phyloP scores from a whole-genome alignment of 2,113 vertebrate genomes.

The Spizaetus ornatus region DNA sequence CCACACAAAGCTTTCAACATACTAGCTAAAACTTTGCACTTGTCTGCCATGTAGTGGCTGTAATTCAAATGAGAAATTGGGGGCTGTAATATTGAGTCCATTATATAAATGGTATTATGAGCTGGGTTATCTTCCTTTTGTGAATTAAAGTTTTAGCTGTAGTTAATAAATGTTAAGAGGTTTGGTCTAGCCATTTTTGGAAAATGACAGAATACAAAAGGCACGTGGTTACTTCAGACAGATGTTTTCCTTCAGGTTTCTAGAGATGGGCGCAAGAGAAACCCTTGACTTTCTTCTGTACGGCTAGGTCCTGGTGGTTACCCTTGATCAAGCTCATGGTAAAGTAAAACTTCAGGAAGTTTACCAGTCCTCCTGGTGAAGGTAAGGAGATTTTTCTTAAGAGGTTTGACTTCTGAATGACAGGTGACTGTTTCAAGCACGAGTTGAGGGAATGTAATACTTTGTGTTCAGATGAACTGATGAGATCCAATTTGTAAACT shows the following conservation, averaged over 20 bases:
- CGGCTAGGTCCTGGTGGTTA: not conserved
- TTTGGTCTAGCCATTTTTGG: not conserved
- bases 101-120: not conserved
- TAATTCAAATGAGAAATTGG: not conserved
- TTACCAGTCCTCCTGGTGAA: not conserved
- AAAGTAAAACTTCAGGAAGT: not conserved
- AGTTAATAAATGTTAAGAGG: not conserved
- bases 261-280: not conserved
- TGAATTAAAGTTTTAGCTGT: not conserved
- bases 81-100: not conserved
- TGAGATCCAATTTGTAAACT: not conserved
- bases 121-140: not conserved
- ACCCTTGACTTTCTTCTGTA: not conserved
- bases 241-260: not conserved
- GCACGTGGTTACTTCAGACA: not conserved
- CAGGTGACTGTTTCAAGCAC: not conserved
- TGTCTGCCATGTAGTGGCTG: not conserved
- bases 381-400: slow-evolving; percentile 6
- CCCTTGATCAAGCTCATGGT: not conserved
- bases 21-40: not conserved
- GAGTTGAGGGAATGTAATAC: not conserved
- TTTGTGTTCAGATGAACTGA: not conserved
- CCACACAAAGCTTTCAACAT: not conserved
- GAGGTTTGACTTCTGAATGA: not conserved
- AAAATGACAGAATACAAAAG: not conserved